A percentile compares a stretch with the other conserved stretches of the same genome.
These are phyloP conservation scores for Encarsia formosa DNA, from an alignment of 2,888 invertebrate genomes.

Conservation along the genomic window DNA sequence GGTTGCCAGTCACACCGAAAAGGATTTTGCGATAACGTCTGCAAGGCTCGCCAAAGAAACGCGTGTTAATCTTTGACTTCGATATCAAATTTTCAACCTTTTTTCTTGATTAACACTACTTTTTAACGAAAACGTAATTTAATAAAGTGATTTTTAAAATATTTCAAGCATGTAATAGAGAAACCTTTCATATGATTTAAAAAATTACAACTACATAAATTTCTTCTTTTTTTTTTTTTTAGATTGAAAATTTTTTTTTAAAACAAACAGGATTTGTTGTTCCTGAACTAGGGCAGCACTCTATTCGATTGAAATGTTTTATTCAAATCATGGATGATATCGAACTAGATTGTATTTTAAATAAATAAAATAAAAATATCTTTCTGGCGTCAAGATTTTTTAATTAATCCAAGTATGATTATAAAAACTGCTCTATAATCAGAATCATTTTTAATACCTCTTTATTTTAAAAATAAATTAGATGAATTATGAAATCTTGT, in stretches of 20 bases:
- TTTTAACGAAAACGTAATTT: too few relatives aligned
- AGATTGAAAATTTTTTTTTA: neutral
- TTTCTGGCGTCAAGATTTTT: too few relatives aligned
- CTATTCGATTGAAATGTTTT: constrained; percentile 16
- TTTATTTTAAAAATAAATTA: too few relatives aligned
- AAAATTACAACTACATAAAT: too few relatives aligned
- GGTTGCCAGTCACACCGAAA: neutral
- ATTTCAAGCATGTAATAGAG: too few relatives aligned
- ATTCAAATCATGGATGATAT: constrained; percentile 7
- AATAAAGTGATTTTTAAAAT: too few relatives aligned
- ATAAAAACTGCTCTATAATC: too few relatives aligned
- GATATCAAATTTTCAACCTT: neutral
- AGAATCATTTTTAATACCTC: too few relatives aligned
- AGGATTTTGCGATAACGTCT: neutral
- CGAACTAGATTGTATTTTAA: constrained; percentile 8
- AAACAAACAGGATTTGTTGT: neutral
- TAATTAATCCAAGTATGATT: too few relatives aligned
- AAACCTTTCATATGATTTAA: too few relatives aligned
- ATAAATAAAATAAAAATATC: too few relatives aligned
- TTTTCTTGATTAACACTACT: neutral
- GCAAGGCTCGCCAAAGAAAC: neutral
- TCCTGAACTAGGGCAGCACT: constrained; percentile 2
- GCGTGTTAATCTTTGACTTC: neutral
- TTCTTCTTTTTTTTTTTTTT: neutral
- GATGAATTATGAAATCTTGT: too few relatives aligned